These are phyloP conservation scores for Stomatorhinus ivindoensis DNA, from an alignment of 2,113 vertebrate species.

Conservation along the genomic window DNA sequence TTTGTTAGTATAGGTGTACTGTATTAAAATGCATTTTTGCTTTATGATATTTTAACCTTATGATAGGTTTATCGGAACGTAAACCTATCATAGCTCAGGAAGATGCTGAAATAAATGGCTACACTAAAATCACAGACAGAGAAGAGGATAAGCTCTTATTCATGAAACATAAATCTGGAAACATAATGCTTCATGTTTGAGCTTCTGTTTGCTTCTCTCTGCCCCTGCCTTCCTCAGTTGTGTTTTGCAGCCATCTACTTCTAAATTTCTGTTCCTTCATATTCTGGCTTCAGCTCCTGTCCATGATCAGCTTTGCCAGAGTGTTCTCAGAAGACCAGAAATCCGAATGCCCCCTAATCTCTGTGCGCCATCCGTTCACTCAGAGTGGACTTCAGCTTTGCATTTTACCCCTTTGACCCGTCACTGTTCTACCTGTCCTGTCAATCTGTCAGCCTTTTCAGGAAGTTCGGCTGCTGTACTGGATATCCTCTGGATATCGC, in stretches of 20 bases:
- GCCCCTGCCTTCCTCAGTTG: not conserved
- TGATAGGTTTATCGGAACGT: too few species aligned
- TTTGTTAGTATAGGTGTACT: too few species aligned
- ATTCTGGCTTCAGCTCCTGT: not conserved
- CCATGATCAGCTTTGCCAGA: not conserved
- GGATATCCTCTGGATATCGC: not conserved
- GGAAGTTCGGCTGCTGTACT: not conserved
- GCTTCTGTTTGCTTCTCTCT: not conserved
- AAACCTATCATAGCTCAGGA: too few species aligned
- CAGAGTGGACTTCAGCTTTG: not conserved
- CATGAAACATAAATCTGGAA: not conserved
- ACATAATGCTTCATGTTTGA: not conserved
- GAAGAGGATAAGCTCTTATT: not conserved
- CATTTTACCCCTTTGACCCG: not conserved
- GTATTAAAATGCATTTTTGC: too few species aligned
- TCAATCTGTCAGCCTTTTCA: not conserved
- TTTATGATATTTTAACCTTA: too few species aligned
- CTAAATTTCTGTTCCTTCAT: not conserved
- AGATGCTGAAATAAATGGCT: not conserved
- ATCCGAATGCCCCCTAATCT: not conserved
- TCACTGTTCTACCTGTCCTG: not conserved
- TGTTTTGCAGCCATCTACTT: not conserved
- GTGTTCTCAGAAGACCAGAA: not conserved
- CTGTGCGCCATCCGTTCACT: not conserved
- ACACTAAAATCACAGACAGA: not conserved